Evolutionary conservation across 2,797 vertebrate species (phyloP).

Genomic region (Clarias pachynema): DNA sequence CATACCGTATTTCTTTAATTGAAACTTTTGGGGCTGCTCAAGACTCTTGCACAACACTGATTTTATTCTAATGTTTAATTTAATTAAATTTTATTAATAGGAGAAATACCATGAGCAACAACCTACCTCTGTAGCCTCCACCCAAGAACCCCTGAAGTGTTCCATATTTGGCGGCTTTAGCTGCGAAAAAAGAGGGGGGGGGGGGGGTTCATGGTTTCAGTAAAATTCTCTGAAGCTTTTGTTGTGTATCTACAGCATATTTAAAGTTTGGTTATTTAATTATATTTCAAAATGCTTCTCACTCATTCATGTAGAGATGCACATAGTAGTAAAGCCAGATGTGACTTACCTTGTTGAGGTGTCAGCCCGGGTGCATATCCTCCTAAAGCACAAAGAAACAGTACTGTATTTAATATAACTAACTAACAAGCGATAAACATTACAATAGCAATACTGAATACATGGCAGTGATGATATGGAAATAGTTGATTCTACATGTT

Average conservation of each 20-base stretch:
- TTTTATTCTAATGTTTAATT: no score
- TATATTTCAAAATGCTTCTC: neutral
- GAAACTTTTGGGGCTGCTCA: no score
- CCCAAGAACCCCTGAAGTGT: slow-evolving; percentile 83
- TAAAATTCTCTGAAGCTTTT: neutral
- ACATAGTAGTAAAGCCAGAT: neutral
- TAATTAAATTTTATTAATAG: neutral
- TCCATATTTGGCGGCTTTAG: slow-evolving; percentile 88
- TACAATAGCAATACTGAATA: neutral
- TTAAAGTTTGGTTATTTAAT: neutral
- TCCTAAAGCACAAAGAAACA: slow-evolving; percentile 62
- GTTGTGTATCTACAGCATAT: neutral
- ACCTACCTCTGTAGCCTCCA: slow-evolving; percentile 78
- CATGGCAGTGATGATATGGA: neutral
- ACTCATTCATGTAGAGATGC: neutral
- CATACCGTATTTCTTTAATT: no score
- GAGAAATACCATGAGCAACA: neutral
- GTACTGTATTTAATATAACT: neutral
- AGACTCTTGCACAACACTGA: no score
- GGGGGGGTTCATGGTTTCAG: neutral
- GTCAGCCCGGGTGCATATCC: slow-evolving; percentile 72
- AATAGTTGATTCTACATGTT: neutral
- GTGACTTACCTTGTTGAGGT: slow-evolving; percentile 75
- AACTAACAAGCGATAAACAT: neutral
- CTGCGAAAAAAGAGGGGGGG: slow-evolving; percentile 62